Conservation (phyloP, 2,888 invertebrate species). For the Nomada flava region DNA sequence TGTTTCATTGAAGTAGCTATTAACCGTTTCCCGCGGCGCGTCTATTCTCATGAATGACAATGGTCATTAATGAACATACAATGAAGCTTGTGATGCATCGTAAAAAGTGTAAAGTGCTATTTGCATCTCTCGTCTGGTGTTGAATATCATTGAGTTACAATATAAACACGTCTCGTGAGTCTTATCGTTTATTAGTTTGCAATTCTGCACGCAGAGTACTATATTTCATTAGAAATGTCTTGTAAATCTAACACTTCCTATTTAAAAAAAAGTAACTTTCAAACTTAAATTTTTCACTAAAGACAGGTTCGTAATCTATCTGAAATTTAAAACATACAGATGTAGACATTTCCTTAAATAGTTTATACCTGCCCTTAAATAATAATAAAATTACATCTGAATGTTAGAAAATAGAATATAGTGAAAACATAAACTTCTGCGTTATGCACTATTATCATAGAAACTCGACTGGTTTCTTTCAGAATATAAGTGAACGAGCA, state of each 20-base stretch:
- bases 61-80: slow-evolving; percentile 46
- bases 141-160: slow-evolving; percentile 25
- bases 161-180: slow-evolving; percentile 23
- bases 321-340: not conserved
- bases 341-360: not conserved
- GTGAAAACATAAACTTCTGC: not conserved
- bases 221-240: not conserved
- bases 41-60: slow-evolving; percentile 41
- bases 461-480: not conserved
- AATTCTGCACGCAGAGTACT: slow-evolving; percentile 15
- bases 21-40: slow-evolving; percentile 30
- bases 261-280: too few relatives aligned
- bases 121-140: slow-evolving; percentile 22
- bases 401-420: not conserved
- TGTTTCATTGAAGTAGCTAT: slow-evolving; percentile 38
- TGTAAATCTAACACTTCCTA: too few relatives aligned
- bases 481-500: not conserved
- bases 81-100: slow-evolving; percentile 46
- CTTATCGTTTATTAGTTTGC: slow-evolving; percentile 28
- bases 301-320: too few relatives aligned
- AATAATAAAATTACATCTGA: not conserved
- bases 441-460: not conserved
- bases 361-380: not conserved
- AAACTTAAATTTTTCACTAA: too few relatives aligned
- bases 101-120: slow-evolving; percentile 38